Evolutionary conservation across 2,888 invertebrate species (phyloP).

Genomic region (Craniophora ligustri): DNA sequence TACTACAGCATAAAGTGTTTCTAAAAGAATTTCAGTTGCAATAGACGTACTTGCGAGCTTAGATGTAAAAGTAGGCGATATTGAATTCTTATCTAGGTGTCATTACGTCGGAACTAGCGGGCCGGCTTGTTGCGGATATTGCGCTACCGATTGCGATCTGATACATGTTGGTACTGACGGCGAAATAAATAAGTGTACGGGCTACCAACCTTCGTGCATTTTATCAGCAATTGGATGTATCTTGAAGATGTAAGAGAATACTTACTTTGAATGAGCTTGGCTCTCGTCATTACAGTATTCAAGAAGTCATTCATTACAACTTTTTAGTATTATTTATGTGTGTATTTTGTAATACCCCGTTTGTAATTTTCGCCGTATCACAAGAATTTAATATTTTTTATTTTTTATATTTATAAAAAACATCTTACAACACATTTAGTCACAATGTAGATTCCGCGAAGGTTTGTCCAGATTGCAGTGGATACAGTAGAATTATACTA

Average conservation of each 20-base stretch:
- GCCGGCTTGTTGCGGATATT: constrained; percentile 57
- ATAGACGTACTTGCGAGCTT: constrained; percentile 19
- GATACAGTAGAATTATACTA: no score
- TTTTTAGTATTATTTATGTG: no score
- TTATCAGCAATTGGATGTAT: background rate
- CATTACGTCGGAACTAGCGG: constrained; percentile 51
- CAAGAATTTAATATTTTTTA: no score
- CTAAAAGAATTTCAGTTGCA: constrained; percentile 28
- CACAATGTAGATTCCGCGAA: no score
- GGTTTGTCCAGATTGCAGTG: no score
- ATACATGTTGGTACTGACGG: constrained; percentile 23
- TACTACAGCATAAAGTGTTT: background rate
- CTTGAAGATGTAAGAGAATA: no score
- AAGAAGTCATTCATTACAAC: no score
- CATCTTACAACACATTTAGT: no score
- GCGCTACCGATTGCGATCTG: constrained; percentile 48
- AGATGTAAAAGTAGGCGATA: constrained; percentile 50
- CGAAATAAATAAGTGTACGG: constrained; percentile 3
- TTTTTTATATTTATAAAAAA: no score
- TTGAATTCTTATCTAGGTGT: constrained; percentile 56
- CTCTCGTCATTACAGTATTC: no score
- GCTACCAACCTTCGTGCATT: background rate
- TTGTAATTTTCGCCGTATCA: no score
- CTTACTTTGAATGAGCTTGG: background rate
- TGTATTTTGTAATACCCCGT: no score